Evolutionary conservation across 2,888 invertebrate genomes (phyloP).

Genomic region (Diarsia dahlii): DNA sequence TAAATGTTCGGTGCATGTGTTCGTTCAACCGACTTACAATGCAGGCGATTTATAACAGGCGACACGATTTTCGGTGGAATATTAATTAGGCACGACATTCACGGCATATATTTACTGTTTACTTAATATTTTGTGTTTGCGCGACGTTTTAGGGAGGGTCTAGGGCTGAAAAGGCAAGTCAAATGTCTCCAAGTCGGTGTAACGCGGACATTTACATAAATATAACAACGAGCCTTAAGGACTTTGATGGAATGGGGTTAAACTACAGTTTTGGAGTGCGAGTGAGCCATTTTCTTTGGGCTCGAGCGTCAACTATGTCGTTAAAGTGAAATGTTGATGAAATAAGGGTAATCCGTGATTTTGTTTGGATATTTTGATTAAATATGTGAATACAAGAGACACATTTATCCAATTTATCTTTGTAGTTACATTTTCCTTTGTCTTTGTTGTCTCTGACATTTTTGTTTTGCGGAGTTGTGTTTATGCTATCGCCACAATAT

Average conservation of each 20-base stretch:
- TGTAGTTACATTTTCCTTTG: background rate
- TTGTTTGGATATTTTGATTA: conserved; percentile 36
- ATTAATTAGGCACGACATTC: conserved; percentile 50
- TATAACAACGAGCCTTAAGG: conserved; percentile 57
- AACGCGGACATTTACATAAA: conserved; percentile 60
- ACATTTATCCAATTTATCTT: background rate
- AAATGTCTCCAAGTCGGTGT: conserved; percentile 59
- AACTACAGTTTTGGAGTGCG: conserved; percentile 54
- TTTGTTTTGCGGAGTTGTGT: background rate
- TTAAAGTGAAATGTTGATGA: conserved; percentile 52
- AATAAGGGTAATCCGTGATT: conserved; percentile 49
- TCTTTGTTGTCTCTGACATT: background rate
- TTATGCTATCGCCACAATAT: no score
- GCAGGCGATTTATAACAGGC: conserved; percentile 52
- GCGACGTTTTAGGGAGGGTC: conserved; percentile 26
- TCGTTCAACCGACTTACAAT: conserved; percentile 50
- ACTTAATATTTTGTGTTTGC: conserved; percentile 51
- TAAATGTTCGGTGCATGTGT: conserved; percentile 65
- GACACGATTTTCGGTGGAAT: conserved; percentile 37
- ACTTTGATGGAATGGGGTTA: conserved; percentile 60
- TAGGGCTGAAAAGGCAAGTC: conserved; percentile 37
- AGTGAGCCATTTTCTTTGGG: conserved; percentile 43
- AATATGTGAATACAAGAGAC: conserved; percentile 30
- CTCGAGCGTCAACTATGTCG: conserved; percentile 36
- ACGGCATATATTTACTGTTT: conserved; percentile 45